These are phyloP conservation scores for Pyrgus malvae DNA, from an alignment of 2,888 invertebrate species.

Conservation along the genomic window DNA sequence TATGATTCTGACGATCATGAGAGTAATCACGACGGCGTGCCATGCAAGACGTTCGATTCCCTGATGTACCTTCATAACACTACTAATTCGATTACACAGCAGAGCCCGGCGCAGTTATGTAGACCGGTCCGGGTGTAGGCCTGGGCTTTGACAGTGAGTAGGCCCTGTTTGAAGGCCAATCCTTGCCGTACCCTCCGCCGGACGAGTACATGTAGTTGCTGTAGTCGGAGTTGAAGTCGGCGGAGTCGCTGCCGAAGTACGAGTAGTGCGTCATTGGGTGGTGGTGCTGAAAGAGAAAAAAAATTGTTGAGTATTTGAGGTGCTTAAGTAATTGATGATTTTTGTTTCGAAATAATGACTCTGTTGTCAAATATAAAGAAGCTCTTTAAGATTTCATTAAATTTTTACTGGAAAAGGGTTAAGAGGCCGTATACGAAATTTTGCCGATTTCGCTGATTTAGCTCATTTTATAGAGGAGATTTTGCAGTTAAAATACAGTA, in stretches of 20 bases:
- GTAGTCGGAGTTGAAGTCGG: slow-evolving; percentile 68
- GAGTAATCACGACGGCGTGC: no score
- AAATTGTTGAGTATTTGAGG: background rate
- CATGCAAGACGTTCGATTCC: no score
- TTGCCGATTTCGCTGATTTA: no score
- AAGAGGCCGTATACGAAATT: no score
- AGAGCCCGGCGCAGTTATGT: slow-evolving; percentile 68
- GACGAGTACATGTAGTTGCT: slow-evolving; percentile 65
- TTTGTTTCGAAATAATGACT: no score
- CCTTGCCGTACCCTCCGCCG: slow-evolving; percentile 65
- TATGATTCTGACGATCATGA: no score
- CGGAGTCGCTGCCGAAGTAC: slow-evolving; percentile 62
- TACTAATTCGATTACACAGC: no score
- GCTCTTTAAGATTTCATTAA: no score
- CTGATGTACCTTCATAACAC: no score
- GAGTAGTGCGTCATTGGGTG: slow-evolving; percentile 65
- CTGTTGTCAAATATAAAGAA: background rate
- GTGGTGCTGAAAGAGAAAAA: slow-evolving; percentile 52
- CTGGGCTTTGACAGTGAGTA: slow-evolving; percentile 63
- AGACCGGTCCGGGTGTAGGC: slow-evolving; percentile 57
- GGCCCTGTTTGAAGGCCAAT: slow-evolving; percentile 75
- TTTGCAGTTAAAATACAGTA: no score
- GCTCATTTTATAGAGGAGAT: no score
- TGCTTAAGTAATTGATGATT: background rate
- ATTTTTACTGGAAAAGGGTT: no score